Evolutionary conservation across 2,797 vertebrate genomes (phyloP), one percentile per base, ranked within the genome.

Genomic region (Hapalemur alaotrensis): DNA sequence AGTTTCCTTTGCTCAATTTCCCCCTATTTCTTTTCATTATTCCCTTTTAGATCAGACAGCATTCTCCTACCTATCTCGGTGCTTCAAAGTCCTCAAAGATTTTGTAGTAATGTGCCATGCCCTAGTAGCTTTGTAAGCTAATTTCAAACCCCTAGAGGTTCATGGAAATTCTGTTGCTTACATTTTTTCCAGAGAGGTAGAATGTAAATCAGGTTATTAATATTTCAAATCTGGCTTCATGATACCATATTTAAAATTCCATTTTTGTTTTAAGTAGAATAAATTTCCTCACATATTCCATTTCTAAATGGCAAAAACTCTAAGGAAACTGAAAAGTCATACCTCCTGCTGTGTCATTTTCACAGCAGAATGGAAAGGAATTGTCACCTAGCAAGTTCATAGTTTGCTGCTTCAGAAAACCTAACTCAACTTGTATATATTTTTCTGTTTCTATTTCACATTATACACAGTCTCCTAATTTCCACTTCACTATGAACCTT

Each of bases 161-260:
- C 94, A 41, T 85, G 20, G 81, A 96, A 94, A 96, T 92, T 94
- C 82, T 43, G 65, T 79, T 73, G 63, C 93, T 90, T 94, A 54
- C n/a, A 70, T 75, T 92, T 96, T 96, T 89, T 70, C 43, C 79
- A 97, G 35, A 96, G 67, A 95, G 41, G 72, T 89, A 79, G 48
- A 94, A 93, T 96, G 81, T 48, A 98, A 97, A 97, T 96, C 50
- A 83, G 54, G 32, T 87, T 88, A 96, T 97, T 97, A 98, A 96
- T 97, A 97, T 97, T 97, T 98, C 76, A 98, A 88, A 81, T 90
- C 83, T 93, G 89, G 63, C 52, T 95, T 95, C 52, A 82, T 23
- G 43, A 82, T 80, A 25, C 83, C 63, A 59, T 89, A 54, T 87
- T 94, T 93, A 94, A 97, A 97, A 92, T 97, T 91, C 75, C 41